These are phyloP conservation scores for Cremastinae sp. DNA, from an alignment of 2,888 invertebrate species.

Conservation along the genomic window DNA sequence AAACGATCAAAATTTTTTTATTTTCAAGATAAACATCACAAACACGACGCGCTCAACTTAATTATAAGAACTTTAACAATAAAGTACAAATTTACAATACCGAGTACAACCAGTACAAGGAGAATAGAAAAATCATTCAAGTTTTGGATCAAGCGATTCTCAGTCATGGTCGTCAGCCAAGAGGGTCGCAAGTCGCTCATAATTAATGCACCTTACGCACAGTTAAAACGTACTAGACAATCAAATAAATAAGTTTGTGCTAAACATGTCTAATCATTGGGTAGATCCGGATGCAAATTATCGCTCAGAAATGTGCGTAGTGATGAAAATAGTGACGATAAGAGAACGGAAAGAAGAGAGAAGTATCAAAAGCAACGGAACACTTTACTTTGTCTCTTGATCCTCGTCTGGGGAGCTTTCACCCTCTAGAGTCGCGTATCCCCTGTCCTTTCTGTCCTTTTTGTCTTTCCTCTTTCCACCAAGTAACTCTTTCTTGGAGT, in stretches of 20 bases:
- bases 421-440: constrained; percentile 95
- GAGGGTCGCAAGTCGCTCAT: neutral
- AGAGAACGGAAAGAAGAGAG: neutral
- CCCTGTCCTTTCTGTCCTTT: constrained; percentile 93
- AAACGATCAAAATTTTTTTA: neutral
- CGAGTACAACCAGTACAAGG: constrained; percentile 63
- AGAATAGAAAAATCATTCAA: constrained; percentile 63
- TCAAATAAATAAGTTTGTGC: constrained; percentile 42
- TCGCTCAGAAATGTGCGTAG: neutral
- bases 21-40: constrained; percentile 24
- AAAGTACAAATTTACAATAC: constrained; percentile 67
- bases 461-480: constrained; percentile 91
- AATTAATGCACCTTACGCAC: neutral
- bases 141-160: constrained; percentile 63
- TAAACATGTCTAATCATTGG: constrained; percentile 18
- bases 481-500: constrained; percentile 89
- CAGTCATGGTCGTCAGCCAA: constrained; percentile 40
- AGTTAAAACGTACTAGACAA: constrained; percentile 21
- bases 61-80: constrained; percentile 61
- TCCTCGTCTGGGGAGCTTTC: constrained; percentile 96
- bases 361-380: constrained; percentile 14
- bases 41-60: constrained; percentile 19
- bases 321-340: neutral
- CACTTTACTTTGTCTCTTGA: constrained; percentile 87
- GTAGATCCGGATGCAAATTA: neutral